Evolutionary conservation across 2,888 invertebrate species (phyloP), one percentile per base, ranked within the genome.

Genomic region (Cartodere bifasciata): DNA sequence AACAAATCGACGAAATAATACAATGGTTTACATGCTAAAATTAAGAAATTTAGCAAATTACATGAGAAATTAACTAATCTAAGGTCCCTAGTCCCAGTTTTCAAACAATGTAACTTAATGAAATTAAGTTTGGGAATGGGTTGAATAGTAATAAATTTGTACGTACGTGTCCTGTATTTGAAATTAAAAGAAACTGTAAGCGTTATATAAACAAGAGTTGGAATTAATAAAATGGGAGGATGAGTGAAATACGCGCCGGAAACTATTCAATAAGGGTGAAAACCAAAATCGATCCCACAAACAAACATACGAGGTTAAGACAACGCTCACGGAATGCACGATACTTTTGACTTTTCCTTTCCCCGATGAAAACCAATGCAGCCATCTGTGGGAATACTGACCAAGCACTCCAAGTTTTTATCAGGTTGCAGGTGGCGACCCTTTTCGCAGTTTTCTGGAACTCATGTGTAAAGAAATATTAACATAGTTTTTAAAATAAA

Each of bases 51-150:
- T 48, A 40, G 41, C 46, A 43, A 53, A 55, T 53, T 53, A 53
- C 54, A 58, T 56, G 58, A 56, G 54, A 55, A 58, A 58, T 58
- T 56, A 56, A 56, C 55, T 55, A 56, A 56, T 55, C 56, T 52
- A 52, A 50, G 52, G 46, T 45, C 43, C 47, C 39, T 12, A 21
- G 34, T 22, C 23, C 42, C 41, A n/a, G n/a, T n/a, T n/a, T n/a
- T n/a, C n/a, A n/a, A n/a, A n/a, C n/a, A n/a, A n/a, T n/a, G n/a
- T n/a, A n/a, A n/a, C 52, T 53, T 60, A 60, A 60, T 59, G 58
- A 58, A 59, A 60, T 60, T 57, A 55, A 56, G 55, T 57, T 56
- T 48, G 52, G 54, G 53, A 60, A 58, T 58, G 58, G 59, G 58
- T 59, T 58, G 59, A 60, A 59, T 58, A 54, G 52, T 52, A 52